phyloP scores from a whole-genome alignment of 1,140 invertebrate species.

The Drosophila nigromelanica region DNA sequence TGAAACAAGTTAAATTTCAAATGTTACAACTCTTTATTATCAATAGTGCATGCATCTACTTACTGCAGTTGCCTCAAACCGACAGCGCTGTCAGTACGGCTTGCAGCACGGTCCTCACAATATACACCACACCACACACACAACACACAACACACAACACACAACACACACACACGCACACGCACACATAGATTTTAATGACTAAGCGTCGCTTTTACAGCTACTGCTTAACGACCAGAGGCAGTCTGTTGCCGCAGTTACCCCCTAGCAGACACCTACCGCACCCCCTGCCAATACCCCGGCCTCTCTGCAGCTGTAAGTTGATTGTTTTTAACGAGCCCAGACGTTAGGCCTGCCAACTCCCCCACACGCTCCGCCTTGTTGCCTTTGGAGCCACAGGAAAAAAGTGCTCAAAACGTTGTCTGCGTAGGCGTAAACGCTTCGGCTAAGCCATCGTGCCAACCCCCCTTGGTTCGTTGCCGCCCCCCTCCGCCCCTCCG shows the following conservation, averaged over 20 bases:
- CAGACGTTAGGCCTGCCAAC: constrained; percentile 27
- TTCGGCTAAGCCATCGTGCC: constrained; percentile 4
- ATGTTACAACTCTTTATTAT: constrained; percentile 15
- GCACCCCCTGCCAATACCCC: not conserved
- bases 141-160: not conserved
- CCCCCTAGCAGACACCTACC: not conserved
- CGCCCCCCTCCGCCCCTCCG: not conserved
- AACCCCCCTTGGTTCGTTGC: not conserved
- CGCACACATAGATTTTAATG: constrained; percentile 39
- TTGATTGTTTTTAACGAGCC: constrained; percentile 57
- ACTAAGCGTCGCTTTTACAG: constrained; percentile 53
- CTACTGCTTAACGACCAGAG: constrained; percentile 54
- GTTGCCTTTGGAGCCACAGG: not conserved
- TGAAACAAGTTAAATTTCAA: constrained; percentile 12
- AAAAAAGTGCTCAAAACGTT: constrained; percentile 13
- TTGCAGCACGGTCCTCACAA: no score
- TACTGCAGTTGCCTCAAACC: not conserved
- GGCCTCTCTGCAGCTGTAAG: not conserved
- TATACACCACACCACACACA: no score
- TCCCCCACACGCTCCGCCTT: constrained; percentile 1
- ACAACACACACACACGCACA: not conserved
- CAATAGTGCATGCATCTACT: constrained; percentile 36
- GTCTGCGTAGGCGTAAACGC: constrained; percentile 51
- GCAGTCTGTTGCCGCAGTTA: constrained; percentile 7
- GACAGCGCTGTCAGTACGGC: not conserved